phyloP scores from a whole-genome alignment of 2,113 vertebrate species.

The Microcebus griseorufus region DNA sequence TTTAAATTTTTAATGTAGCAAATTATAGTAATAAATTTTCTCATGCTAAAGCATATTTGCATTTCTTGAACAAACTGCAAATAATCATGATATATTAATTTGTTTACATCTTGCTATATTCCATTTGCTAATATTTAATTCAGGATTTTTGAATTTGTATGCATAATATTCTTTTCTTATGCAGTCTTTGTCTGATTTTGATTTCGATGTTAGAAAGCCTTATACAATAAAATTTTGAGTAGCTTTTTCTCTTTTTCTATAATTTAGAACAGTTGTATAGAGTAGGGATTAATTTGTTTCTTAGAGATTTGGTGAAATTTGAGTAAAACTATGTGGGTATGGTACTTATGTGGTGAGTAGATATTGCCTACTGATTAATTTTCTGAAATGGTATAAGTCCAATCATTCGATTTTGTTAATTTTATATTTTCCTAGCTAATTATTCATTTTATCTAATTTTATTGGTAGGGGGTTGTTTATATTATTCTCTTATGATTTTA shows the following conservation, averaged over 20 bases:
- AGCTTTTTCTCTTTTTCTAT: not conserved
- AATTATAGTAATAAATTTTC: not conserved
- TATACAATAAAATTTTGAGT: not conserved
- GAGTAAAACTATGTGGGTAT: not conserved
- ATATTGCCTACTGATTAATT: not conserved
- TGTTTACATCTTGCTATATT: not conserved
- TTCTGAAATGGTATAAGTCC: not conserved
- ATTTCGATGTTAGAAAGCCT: not conserved
- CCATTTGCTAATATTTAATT: not conserved
- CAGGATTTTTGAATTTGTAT: not conserved
- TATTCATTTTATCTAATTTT: not conserved
- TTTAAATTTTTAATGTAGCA: conserved; percentile 24
- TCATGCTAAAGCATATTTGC: not conserved
- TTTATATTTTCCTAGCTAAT: not conserved
- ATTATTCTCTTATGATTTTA: not conserved
- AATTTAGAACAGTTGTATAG: not conserved
- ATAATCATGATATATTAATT: not conserved
- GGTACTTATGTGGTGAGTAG: not conserved
- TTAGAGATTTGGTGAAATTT: not conserved
- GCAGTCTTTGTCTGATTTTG: not conserved
- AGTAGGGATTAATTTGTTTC: not conserved
- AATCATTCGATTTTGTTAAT: not conserved
- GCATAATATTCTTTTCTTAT: not conserved
- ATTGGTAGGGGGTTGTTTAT: not conserved
- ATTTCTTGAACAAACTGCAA: not conserved